Conservation (phyloP, 2,113 vertebrate species). For the Nothocercus nigrocapillus region DNA sequence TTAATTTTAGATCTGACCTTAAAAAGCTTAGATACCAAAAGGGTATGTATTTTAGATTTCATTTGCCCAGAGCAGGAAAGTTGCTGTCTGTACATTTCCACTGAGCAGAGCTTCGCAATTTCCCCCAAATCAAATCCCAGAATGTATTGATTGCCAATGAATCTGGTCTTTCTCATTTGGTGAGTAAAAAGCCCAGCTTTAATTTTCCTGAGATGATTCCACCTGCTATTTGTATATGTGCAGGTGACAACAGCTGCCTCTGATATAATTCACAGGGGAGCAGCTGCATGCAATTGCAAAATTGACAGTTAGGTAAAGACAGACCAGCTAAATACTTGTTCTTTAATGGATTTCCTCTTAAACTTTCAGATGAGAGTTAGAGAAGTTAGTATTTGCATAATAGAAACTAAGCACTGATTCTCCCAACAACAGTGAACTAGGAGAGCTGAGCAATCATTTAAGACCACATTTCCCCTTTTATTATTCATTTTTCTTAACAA, state of each 20-base stretch:
- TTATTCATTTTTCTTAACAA: neutral
- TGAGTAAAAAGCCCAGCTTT: neutral
- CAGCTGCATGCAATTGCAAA: neutral
- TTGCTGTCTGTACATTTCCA: neutral
- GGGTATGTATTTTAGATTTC: neutral
- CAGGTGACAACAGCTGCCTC: neutral
- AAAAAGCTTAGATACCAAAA: neutral
- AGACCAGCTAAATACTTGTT: neutral
- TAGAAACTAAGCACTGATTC: neutral
- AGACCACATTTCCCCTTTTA: neutral
- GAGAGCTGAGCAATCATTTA: neutral
- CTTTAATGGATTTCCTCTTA: neutral
- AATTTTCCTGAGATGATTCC: neutral
- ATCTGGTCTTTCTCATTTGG: neutral
- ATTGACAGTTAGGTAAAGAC: neutral
- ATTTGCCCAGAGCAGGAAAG: neutral
- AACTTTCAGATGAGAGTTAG: neutral
- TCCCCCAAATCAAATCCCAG: neutral
- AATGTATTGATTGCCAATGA: neutral
- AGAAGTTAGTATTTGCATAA: neutral
- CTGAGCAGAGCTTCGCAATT: neutral
- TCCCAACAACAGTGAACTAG: neutral
- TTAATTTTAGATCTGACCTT: slow-evolving; percentile 9
- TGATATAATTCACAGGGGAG: neutral
- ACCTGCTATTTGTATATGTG: neutral